A percentile compares a stretch with the other conserved stretches of the same genome.
Conservation (phyloP, 1,140 invertebrate species). For the Platorchestia sp. region DNA sequence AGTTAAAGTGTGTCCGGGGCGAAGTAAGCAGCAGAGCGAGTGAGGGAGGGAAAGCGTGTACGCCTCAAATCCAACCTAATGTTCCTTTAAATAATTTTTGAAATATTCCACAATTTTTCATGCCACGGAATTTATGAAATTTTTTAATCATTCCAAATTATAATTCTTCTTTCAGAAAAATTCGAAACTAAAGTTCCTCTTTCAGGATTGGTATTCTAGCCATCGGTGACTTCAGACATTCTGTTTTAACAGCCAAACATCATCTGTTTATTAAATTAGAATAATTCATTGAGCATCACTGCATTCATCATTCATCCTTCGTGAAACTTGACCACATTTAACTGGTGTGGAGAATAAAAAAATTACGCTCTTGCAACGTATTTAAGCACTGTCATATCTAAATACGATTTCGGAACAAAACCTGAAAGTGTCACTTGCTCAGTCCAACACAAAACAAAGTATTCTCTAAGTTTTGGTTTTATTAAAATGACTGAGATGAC, state of each 20-base stretch:
- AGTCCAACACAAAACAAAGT: not conserved
- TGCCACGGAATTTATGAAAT: not conserved
- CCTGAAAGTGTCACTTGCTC: not conserved
- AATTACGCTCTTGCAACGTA: not conserved
- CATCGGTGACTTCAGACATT: not conserved
- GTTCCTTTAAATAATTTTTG: not conserved
- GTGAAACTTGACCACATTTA: not conserved
- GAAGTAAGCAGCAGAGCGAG: slow-evolving; percentile 24
- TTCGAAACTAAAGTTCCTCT: not conserved
- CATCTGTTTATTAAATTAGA: not conserved
- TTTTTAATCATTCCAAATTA: not conserved
- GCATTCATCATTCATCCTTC: not conserved
- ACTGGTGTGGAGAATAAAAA: not conserved
- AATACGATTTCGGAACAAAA: not conserved
- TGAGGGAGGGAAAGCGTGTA: not conserved
- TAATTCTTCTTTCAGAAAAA: not conserved
- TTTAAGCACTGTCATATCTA: not conserved
- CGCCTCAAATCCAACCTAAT: not conserved
- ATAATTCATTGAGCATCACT: not conserved
- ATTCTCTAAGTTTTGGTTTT: not conserved
- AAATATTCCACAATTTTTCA: not conserved
- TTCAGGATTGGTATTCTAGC: not conserved
- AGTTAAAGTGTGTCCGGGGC: not conserved
- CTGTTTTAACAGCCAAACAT: not conserved
- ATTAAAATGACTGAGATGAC: not conserved